These are phyloP conservation scores for Chaetoderma sp. DNA, from an alignment of 2,888 invertebrate species.

Conservation along the genomic window DNA sequence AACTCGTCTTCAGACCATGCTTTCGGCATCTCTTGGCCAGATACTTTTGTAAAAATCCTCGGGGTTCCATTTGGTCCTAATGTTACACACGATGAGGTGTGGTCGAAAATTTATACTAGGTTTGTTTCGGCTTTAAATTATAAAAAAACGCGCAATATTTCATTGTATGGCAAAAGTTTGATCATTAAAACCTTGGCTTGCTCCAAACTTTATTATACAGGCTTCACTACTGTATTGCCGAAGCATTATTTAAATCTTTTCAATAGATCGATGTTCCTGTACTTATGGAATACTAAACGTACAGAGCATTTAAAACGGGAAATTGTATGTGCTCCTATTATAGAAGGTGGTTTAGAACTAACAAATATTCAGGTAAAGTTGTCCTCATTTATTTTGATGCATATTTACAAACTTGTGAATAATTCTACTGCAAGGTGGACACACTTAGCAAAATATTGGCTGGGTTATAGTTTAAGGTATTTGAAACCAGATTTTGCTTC, in stretches of 20 bases:
- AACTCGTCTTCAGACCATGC: constrained; percentile 33
- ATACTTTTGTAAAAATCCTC: not conserved
- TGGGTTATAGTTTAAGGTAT: constrained; percentile 16
- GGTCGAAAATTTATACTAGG: not conserved
- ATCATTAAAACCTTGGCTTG: constrained; percentile 6
- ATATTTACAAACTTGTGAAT: constrained; percentile 17
- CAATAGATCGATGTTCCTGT: not conserved
- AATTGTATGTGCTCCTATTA: not conserved
- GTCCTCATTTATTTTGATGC: not conserved
- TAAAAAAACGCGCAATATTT: constrained; percentile 4
- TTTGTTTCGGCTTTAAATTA: not conserved
- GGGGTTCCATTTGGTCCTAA: not conserved
- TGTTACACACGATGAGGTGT: not conserved
- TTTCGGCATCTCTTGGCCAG: constrained; percentile 31
- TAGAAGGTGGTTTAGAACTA: constrained; percentile 7
- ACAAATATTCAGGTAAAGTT: not conserved
- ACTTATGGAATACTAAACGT: not conserved
- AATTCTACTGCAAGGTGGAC: constrained; percentile 18
- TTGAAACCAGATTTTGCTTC: constrained; percentile 1
- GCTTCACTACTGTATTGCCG: not conserved
- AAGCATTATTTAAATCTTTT: not conserved
- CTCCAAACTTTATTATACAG: constrained; percentile 10
- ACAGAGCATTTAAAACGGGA: constrained; percentile 3
- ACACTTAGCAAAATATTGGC: constrained; percentile 30
- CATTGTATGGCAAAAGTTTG: constrained; percentile 3